Evolutionary conservation across 1,140 invertebrate species (phyloP).

Genomic region (Physella acuta): DNA sequence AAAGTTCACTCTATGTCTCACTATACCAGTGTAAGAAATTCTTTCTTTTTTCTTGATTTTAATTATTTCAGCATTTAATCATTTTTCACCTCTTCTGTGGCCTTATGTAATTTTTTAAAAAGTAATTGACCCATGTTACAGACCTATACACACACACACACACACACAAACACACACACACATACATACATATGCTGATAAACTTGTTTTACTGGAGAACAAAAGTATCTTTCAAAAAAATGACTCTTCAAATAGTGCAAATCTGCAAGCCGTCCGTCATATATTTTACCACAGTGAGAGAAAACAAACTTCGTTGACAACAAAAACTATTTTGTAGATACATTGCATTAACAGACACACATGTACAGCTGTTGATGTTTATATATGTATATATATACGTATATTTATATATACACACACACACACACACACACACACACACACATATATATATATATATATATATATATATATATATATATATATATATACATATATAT

Average conservation of each 20-base stretch:
- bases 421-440: constrained; percentile 4
- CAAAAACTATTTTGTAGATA: not conserved
- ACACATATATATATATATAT: constrained; percentile 5
- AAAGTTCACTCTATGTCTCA: not conserved
- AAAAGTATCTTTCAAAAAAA: not conserved
- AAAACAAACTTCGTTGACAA: not conserved
- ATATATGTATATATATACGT: constrained; percentile 5
- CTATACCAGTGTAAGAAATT: not conserved
- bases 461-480: constrained; percentile 5
- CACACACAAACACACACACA: no score
- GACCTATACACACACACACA: not conserved
- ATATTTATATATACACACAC: constrained; percentile 1
- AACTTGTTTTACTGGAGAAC: not conserved
- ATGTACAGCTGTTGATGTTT: not conserved
- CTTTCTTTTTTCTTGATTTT: not conserved
- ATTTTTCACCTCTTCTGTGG: not conserved
- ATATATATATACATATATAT: constrained; percentile 5
- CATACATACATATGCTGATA: not conserved
- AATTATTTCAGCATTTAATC: not conserved
- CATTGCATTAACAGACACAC: not conserved
- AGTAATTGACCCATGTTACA: not conserved
- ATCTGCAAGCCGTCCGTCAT: not conserved
- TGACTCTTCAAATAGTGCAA: not conserved
- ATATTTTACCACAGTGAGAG: not conserved
- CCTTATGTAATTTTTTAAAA: not conserved